These are phyloP conservation scores for Metallyticus violacea DNA, from an alignment of 2,888 invertebrate species.

Conservation along the genomic window DNA sequence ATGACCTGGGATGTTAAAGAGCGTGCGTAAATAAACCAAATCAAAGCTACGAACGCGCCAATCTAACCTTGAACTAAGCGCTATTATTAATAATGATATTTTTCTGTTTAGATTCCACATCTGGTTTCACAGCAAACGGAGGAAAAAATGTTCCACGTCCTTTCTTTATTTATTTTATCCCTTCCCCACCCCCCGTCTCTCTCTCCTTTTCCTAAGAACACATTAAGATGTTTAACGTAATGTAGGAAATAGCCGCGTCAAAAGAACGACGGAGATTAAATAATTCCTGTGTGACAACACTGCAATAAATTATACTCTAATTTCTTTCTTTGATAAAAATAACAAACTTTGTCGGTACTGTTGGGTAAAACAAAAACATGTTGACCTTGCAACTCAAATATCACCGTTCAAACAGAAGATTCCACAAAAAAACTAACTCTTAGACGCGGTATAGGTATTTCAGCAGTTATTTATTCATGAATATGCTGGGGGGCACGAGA, in stretches of 20 bases:
- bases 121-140: not conserved
- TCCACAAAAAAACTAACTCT: too few relatives aligned
- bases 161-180: not conserved
- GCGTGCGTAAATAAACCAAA: too few relatives aligned
- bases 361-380: not conserved
- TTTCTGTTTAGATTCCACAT: not conserved
- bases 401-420: not conserved
- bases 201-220: not conserved
- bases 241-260: not conserved
- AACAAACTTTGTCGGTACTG: not conserved
- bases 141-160: not conserved
- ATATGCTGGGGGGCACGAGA: too few relatives aligned
- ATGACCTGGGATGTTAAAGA: too few relatives aligned
- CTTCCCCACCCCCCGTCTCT: not conserved
- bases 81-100: not conserved
- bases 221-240: not conserved
- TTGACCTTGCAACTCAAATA: not conserved
- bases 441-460: too few relatives aligned
- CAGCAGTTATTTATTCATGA: too few relatives aligned
- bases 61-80: not conserved
- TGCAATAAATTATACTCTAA: not conserved
- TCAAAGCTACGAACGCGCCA: not conserved
- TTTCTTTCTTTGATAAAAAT: not conserved
- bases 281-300: too few relatives aligned
- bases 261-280: not conserved